Evolutionary conservation across 1,140 invertebrate species (phyloP), one percentile per base, ranked within the genome.

Genomic region (Elymnias hypermnestra): DNA sequence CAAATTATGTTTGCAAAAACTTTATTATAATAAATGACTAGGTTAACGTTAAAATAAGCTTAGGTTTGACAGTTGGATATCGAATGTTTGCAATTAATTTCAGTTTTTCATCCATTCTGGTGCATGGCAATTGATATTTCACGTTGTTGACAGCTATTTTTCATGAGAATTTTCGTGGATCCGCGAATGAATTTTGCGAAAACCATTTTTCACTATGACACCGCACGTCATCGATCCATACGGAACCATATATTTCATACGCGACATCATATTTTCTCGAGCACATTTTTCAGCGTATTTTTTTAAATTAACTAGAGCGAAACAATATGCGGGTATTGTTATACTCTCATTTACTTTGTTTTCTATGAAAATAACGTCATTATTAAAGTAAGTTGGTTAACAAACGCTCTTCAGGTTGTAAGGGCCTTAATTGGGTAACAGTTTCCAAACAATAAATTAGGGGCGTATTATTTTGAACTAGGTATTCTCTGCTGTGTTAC

Each of bases 191-290:
- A 48, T 48, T 48, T 48, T 13, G 26, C 21, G 10, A 26, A 21
- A 40, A 40, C 37, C 21, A 48, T 40, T 40, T 48, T 48, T 40
- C 37, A 48, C 18, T 35, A 31, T 48, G 37, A 40, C 37, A 39
- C 14, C 37, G 19, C 37, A 48, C 37, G 45, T 33, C 45, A 40
- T 22, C 40, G 37, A 40, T 48, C 31, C 17, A 22, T 48, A 40
- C 38, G 25, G 23, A 48, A 37, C 26, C 36, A 17, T 47, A 39
- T 39, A 31, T 28, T 23, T 38, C 18, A 21, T n/a, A n/a, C n/a
- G 19, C 14, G 44, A 36, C 18, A 21, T 47, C 12, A 22, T 23
- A 29, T 22, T 22, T 22, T 25, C 7, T 15, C 31, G 28, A 21
- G 10, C 17, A 22, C 4, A 7, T 15, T 15, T 9, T 17, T 0